A percentile compares a stretch with the other conserved stretches of the same genome.
phyloP scores from a whole-genome alignment of 2,888 invertebrate species.

The Lamellibrachia satsuma region DNA sequence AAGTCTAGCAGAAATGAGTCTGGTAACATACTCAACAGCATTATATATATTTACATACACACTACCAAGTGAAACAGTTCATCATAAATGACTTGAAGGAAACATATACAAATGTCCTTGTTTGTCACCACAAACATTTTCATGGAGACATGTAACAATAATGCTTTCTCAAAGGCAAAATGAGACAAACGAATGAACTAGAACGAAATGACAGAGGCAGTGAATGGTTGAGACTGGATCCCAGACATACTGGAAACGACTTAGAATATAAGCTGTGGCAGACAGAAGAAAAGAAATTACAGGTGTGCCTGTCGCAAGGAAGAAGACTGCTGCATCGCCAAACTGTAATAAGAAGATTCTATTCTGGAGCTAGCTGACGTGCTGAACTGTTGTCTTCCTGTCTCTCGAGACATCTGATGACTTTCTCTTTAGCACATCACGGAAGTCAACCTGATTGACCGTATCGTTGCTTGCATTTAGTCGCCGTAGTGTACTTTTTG shows the following conservation, averaged over 20 bases:
- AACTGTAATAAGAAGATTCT: background rate
- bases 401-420: background rate
- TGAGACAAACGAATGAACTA: background rate
- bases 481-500: slow-evolving; percentile 26
- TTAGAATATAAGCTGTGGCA: background rate
- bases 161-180: background rate
- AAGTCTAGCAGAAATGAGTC: background rate
- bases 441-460: slow-evolving; percentile 28
- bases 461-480: background rate
- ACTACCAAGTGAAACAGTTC: background rate
- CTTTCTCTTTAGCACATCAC: slow-evolving; percentile 29
- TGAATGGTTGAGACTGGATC: background rate
- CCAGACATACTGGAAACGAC: background rate
- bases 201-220: background rate
- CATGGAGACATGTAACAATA: background rate
- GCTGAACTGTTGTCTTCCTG: background rate
- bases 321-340: background rate
- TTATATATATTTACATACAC: background rate
- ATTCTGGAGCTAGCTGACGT: background rate
- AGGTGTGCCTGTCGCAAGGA: background rate
- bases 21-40: background rate
- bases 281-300: background rate
- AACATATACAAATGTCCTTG: background rate
- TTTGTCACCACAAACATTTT: background rate
- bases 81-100: background rate